These are phyloP conservation scores for Heliconius hewitsoni DNA, from an alignment of 1,140 invertebrate genomes.

Conservation along the genomic window DNA sequence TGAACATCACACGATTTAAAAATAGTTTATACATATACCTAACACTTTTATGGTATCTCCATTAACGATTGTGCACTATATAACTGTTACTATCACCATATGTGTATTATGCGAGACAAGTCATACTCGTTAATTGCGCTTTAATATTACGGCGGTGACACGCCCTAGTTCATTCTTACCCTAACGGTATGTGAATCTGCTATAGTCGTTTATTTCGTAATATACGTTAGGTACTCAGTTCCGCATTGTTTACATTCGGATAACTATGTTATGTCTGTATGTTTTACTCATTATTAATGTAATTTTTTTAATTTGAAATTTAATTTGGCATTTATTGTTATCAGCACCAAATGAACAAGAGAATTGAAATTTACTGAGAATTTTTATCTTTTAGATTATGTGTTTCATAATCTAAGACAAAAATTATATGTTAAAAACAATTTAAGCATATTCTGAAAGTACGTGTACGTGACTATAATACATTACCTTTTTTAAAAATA, in stretches of 20 bases:
- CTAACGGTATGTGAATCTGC: slow-evolving; percentile 45
- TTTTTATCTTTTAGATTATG: too few relatives aligned
- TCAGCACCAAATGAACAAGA: too few relatives aligned
- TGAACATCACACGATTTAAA: not conserved
- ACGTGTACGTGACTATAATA: too few relatives aligned
- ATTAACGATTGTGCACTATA: slow-evolving; percentile 26
- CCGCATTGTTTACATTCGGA: slow-evolving; percentile 25
- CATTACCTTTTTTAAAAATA: too few relatives aligned
- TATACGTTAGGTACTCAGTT: slow-evolving; percentile 13
- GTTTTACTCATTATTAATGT: not conserved
- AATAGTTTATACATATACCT: not conserved
- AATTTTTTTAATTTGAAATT: not conserved
- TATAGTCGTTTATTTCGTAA: slow-evolving; percentile 45
- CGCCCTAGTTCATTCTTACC: slow-evolving; percentile 44
- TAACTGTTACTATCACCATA: slow-evolving; percentile 59
- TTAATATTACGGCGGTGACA: slow-evolving; percentile 49
- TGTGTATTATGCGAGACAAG: slow-evolving; percentile 57
- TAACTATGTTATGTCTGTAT: not conserved
- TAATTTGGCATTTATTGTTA: too few relatives aligned
- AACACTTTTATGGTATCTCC: not conserved
- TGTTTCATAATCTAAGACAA: too few relatives aligned
- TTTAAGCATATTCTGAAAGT: too few relatives aligned
- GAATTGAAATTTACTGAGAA: too few relatives aligned
- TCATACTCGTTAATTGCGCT: slow-evolving; percentile 59
- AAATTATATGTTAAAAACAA: too few relatives aligned